Evolutionary conservation across 2,113 vertebrate species (phyloP).

Genomic region (Callionymus lyra): DNA sequence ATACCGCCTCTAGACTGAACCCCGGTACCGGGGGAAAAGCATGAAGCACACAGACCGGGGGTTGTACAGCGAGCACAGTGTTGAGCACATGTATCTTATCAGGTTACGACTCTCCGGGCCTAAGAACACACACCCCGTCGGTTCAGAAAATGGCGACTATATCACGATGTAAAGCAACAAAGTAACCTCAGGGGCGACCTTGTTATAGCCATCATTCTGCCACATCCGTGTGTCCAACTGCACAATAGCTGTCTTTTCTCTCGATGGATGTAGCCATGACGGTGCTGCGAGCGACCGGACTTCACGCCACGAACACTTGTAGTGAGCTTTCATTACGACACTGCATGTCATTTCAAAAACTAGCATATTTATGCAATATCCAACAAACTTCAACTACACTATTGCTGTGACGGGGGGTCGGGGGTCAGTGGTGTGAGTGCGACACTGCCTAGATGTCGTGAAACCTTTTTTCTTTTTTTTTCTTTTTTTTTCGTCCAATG

Average conservation of each 20-base stretch:
- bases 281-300: slow-evolving; percentile 46
- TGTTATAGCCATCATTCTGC: slow-evolving; percentile 32
- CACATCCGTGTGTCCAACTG: slow-evolving; percentile 30
- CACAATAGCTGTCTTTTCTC: slow-evolving; percentile 37
- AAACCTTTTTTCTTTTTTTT: slow-evolving; percentile 46
- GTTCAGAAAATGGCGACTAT: slow-evolving; percentile 6
- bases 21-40: background rate
- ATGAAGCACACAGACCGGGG: slow-evolving; percentile 32
- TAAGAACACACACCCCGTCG: slow-evolving; percentile 19
- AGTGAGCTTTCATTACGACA: slow-evolving; percentile 43
- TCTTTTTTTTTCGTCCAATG: no score
- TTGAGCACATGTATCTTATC: slow-evolving; percentile 48
- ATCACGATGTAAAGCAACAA: slow-evolving; percentile 45
- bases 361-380: slow-evolving; percentile 55
- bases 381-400: slow-evolving; percentile 37
- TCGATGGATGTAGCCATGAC: slow-evolving; percentile 39
- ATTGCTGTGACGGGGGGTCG: slow-evolving; percentile 35
- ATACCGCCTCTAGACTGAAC: slow-evolving; percentile 77
- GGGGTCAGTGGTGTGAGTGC: slow-evolving; percentile 21
- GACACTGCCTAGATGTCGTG: slow-evolving; percentile 54
- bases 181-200: slow-evolving; percentile 63
- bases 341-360: slow-evolving; percentile 62
- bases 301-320: slow-evolving; percentile 38
- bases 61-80: slow-evolving; percentile 47
- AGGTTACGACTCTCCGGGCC: slow-evolving; percentile 51